These are phyloP conservation scores for Hippoglossus hippoglossus DNA, from an alignment of 2,797 vertebrate species.

Conservation along the genomic window DNA sequence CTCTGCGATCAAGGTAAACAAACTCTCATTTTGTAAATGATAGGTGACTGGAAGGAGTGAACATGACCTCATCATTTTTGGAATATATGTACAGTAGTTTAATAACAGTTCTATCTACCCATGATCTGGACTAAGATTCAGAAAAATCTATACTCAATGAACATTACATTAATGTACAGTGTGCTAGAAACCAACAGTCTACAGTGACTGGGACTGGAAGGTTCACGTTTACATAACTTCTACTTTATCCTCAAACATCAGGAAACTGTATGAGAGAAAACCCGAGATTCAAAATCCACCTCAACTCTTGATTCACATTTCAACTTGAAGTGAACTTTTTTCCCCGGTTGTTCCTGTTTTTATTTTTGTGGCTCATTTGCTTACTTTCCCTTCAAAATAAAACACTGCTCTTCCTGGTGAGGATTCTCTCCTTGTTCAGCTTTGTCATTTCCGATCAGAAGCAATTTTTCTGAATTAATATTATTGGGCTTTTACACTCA, in stretches of 20 bases:
- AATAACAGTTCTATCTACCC: not conserved
- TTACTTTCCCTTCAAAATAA: slow-evolving; percentile 17
- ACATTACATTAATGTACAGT: slow-evolving; percentile 31
- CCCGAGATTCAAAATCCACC: slow-evolving; percentile 13
- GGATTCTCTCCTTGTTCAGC: slow-evolving; percentile 4
- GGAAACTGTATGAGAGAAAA: slow-evolving; percentile 10
- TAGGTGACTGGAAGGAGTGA: slow-evolving; percentile 70
- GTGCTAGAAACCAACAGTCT: slow-evolving; percentile 24
- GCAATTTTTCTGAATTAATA: slow-evolving; percentile 4
- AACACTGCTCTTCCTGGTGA: slow-evolving; percentile 9
- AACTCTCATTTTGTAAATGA: slow-evolving; percentile 72
- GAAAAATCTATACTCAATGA: not conserved
- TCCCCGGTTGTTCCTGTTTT: not conserved
- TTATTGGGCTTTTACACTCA: not conserved
- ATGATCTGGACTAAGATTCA: slow-evolving; percentile 7
- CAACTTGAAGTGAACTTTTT: not conserved
- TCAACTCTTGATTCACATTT: slow-evolving; percentile 6
- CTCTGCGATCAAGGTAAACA: slow-evolving; percentile 63
- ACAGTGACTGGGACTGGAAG: not conserved
- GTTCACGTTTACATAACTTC: not conserved
- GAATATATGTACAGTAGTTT: slow-evolving; percentile 33
- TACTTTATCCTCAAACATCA: not conserved
- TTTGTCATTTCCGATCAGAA: slow-evolving; percentile 4
- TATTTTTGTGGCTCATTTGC: slow-evolving; percentile 2
- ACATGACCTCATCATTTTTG: slow-evolving; percentile 2